phyloP scores from a whole-genome alignment of 1,140 invertebrate genomes.

The Latrodectus geometricus region DNA sequence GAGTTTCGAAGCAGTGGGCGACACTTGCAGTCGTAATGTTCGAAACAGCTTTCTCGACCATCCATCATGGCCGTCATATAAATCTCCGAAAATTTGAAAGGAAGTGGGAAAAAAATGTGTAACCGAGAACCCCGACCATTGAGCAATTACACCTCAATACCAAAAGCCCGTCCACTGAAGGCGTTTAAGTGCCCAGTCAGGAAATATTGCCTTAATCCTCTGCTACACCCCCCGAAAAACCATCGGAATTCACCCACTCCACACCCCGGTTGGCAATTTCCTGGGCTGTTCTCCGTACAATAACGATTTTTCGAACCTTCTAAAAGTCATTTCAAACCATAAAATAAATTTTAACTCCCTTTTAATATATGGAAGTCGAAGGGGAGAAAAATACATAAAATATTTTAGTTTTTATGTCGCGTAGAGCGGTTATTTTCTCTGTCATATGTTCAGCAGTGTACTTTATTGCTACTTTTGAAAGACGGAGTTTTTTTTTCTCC shows the following conservation, averaged over 20 bases:
- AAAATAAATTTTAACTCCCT: conserved; percentile 57
- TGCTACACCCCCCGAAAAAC: conserved; percentile 3
- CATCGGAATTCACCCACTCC: background rate
- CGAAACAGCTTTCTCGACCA: background rate
- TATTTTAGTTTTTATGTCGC: conserved; percentile 41
- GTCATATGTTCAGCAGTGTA: background rate
- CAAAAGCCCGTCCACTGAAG: background rate
- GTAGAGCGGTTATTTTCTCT: background rate
- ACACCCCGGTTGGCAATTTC: conserved; percentile 37
- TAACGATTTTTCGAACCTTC: conserved; percentile 54
- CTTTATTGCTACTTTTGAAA: background rate
- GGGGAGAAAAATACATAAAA: conserved; percentile 36
- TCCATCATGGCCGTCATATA: conserved; percentile 7
- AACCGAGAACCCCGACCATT: too few species aligned
- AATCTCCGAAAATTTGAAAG: conserved; percentile 50
- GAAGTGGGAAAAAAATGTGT: background rate
- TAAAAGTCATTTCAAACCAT: conserved; percentile 56
- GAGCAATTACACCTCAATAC: conserved; percentile 32
- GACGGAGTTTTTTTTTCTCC: background rate
- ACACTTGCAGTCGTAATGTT: background rate
- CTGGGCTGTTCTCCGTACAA: conserved; percentile 47
- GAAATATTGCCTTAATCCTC: conserved; percentile 30
- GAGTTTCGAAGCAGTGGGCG: background rate
- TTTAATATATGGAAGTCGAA: conserved; percentile 47
- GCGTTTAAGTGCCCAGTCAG: conserved; percentile 18